Evolutionary conservation across 2,797 vertebrate species (phyloP), one percentile per base, ranked within the genome.

Genomic region (Streptopelia turtur): DNA sequence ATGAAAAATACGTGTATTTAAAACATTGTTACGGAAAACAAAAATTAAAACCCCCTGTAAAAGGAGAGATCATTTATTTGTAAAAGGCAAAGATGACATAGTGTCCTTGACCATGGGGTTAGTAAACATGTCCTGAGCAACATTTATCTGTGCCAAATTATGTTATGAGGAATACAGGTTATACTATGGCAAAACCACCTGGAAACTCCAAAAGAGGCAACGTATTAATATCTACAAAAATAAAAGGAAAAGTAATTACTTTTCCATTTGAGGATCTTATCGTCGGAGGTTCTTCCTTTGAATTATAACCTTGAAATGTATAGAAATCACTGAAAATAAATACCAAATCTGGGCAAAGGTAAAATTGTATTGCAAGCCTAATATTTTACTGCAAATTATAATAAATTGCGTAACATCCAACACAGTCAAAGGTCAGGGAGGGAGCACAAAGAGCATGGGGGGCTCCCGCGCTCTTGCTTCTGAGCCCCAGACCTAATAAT

Each of bases 381-480:
- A 15, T 66, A 57, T 93, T 89, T 92, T 33, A 76, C 47, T 50
- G 0, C 94, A 95, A 95, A 97, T 76, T 33, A 83, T 59, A 95
- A 97, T 78, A 88, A 95, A 97, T 91, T 37, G 95, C 6, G 9
- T 11, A 35, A 75, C 85, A 80, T 37, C 57, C 35, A 31, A 20
- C 10, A 63, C 45, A 83, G 90, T 47, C 91, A 95, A 86, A 95
- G 96, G 94, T 90, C 92, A 87, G 1, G 33, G 13, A 14, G 4
- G 28, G 92, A 86, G 37, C 90, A 64, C 69, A 80, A 37, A 66
- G 78, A 64, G 74, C 72, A 60, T 12, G 4, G 76, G 6, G 59
- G 72, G 71, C 84, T 23, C 27, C 66, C 61, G 81, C 37, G 1
- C 11, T 53, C 84, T 15, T 64, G 85, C 66, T 53, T 70, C 66